Evolutionary conservation across 2,797 vertebrate genomes (phyloP).

Genomic region (Sebastes glaucus): DNA sequence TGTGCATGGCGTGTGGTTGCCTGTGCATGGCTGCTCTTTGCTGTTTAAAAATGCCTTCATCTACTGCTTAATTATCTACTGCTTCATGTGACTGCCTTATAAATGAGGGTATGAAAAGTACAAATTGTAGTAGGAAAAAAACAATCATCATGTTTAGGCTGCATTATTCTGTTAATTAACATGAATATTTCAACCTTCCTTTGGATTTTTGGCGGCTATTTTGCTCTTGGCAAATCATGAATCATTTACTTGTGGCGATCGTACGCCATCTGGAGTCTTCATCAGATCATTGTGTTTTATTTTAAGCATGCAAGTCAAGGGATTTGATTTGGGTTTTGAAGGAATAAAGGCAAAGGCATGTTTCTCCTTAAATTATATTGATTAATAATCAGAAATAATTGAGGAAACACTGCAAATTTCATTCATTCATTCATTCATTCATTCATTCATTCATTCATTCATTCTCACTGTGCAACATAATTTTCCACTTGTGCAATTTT

Average conservation of each 20-base stretch:
- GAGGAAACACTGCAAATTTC: neutral
- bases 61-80: conserved; percentile 28
- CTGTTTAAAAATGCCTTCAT: conserved; percentile 42
- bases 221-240: conserved; percentile 61
- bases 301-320: neutral
- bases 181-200: conserved; percentile 54
- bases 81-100: conserved; percentile 12
- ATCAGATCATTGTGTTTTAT: conserved; percentile 43
- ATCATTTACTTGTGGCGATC: conserved; percentile 61
- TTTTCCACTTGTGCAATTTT: too few species aligned
- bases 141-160: neutral
- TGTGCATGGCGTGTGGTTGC: conserved; percentile 21
- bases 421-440: too few species aligned
- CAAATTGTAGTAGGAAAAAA: neutral
- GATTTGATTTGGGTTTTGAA: neutral
- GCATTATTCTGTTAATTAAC: conserved; percentile 22
- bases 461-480: too few species aligned
- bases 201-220: conserved; percentile 42
- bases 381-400: neutral
- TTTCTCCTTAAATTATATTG: neutral
- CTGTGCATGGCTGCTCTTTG: conserved; percentile 43
- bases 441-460: too few species aligned
- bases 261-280: conserved; percentile 73
- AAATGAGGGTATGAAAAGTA: conserved; percentile 3
- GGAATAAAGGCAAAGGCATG: neutral